Percentiles rank a stretch among this genome's conserved stretches.
Conservation (phyloP, 2,113 vertebrate genomes). For the Brachyhypopomus gauderio region DNA sequence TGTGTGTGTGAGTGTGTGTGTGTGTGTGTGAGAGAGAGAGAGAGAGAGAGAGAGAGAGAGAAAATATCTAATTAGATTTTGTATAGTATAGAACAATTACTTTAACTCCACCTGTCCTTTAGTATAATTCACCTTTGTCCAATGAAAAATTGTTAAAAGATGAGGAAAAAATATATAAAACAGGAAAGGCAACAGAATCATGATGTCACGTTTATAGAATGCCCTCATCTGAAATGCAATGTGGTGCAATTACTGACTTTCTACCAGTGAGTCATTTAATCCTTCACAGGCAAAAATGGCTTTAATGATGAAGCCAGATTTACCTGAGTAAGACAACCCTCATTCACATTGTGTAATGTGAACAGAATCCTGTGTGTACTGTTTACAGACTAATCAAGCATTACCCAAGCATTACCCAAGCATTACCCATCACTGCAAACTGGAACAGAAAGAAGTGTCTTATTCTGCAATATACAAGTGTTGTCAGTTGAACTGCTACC, state of each 20-base stretch:
- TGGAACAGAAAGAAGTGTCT: neutral
- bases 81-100: neutral
- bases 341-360: conserved; percentile 26
- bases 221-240: neutral
- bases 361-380: conserved; percentile 13
- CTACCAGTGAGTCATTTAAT: conserved; percentile 26
- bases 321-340: conserved; percentile 20
- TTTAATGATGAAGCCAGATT: conserved; percentile 11
- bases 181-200: neutral
- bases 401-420: neutral
- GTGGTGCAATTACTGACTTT: neutral
- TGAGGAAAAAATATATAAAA: too few relatives aligned
- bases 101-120: neutral
- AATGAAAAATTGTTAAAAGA: neutral
- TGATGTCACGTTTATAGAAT: neutral
- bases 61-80: neutral
- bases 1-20: conserved; percentile 22
- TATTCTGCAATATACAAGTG: neutral
- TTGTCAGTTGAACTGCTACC: neutral
- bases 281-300: neutral
- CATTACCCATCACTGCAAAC: neutral
- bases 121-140: neutral
- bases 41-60: too few relatives aligned
- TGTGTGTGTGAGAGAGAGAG: neutral
- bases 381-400: neutral